phyloP scores from a whole-genome alignment of 2,113 vertebrate species.

The Saguinus imperator region DNA sequence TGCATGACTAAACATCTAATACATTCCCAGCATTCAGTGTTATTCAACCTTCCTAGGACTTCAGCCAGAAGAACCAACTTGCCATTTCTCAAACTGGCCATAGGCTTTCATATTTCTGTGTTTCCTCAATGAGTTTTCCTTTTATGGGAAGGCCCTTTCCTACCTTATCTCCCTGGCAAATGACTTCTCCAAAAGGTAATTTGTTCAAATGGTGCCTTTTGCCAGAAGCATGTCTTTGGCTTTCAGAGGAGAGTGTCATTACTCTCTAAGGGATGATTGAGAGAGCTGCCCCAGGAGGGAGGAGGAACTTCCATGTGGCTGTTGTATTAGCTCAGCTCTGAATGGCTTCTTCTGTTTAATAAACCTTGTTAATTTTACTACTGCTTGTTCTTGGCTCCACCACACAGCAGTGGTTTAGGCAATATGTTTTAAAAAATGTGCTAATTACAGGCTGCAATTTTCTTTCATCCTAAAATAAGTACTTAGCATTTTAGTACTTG shows the following conservation, averaged over 20 bases:
- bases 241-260: neutral
- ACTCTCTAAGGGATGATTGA: neutral
- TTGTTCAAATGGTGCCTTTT: neutral
- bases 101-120: neutral
- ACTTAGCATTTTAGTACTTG: neutral
- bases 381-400: constrained; percentile 17
- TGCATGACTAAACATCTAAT: neutral
- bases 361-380: constrained; percentile 56
- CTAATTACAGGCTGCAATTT: constrained; percentile 49
- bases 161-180: neutral
- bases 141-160: neutral
- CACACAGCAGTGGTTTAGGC: constrained; percentile 22
- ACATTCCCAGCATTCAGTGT: neutral
- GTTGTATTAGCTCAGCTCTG: neutral
- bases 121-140: neutral
- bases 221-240: neutral
- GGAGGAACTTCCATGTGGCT: neutral
- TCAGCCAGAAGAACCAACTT: neutral
- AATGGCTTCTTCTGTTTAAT: constrained; percentile 17
- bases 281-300: neutral
- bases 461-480: constrained; percentile 53
- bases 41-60: neutral
- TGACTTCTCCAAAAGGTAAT: neutral
- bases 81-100: neutral
- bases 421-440: constrained; percentile 29